phyloP scores from a whole-genome alignment of 1,140 invertebrate genomes.

The Holotrichia oblita region DNA sequence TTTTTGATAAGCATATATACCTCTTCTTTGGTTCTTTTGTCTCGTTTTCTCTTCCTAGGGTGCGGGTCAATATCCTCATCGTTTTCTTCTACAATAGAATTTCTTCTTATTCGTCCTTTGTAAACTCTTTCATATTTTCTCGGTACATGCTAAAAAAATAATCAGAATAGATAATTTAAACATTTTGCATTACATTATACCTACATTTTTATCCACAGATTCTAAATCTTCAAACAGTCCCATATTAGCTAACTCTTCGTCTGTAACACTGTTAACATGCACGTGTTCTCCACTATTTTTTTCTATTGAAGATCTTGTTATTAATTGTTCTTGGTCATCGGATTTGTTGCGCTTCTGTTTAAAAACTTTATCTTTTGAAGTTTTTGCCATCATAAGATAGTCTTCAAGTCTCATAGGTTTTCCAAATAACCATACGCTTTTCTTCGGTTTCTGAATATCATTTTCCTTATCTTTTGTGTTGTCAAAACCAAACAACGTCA shows the following conservation, averaged over 20 bases:
- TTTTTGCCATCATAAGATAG: not conserved
- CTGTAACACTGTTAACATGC: not conserved
- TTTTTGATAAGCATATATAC: not conserved
- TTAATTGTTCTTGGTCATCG: not conserved
- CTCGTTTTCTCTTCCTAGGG: conserved; percentile 17
- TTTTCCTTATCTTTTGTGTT: not conserved
- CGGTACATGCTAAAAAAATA: not conserved
- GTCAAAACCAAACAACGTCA: conserved; percentile 41
- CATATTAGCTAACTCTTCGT: not conserved
- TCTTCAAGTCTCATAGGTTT: conserved; percentile 8
- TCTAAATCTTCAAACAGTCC: conserved; percentile 38
- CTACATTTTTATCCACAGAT: not conserved
- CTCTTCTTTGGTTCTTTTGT: conserved; percentile 17
- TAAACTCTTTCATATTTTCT: conserved; percentile 30
- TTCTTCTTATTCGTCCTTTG: not conserved
- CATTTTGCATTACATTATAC: not conserved
- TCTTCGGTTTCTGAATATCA: not conserved
- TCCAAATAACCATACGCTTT: not conserved
- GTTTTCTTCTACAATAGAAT: not conserved
- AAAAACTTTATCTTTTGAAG: not conserved
- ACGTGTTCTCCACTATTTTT: not conserved
- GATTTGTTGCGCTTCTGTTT: not conserved
- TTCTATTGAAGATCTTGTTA: not conserved
- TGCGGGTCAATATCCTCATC: not conserved
- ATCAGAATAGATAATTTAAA: not conserved